Evolutionary conservation across 2,888 invertebrate genomes (phyloP).

Genomic region (Synergus japonicus): DNA sequence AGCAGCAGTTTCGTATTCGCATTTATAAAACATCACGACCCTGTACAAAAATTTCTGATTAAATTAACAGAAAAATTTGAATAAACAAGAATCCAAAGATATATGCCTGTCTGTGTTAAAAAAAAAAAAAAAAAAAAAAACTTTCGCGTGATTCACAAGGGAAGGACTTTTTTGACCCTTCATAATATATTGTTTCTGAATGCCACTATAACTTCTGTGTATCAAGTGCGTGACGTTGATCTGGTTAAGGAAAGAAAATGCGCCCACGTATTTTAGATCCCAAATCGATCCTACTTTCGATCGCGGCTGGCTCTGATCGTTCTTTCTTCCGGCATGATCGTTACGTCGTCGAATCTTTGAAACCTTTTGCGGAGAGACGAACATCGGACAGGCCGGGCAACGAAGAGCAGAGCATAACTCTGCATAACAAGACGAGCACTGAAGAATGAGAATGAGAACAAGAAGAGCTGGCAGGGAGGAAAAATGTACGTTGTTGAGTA

Average conservation of each 20-base stretch:
- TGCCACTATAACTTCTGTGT: no score
- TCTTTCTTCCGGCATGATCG: conserved; percentile 34
- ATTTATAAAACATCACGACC: no score
- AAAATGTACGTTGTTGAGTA: conserved; percentile 40
- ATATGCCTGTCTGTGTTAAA: no score
- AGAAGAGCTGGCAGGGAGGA: conserved; percentile 43
- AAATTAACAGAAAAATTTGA: neutral
- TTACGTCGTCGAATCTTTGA: conserved; percentile 23
- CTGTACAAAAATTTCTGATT: neutral
- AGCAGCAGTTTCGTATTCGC: no score
- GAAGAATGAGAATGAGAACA: conserved; percentile 45
- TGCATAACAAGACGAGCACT: conserved; percentile 36
- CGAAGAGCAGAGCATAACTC: conserved; percentile 5
- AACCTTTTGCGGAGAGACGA: conserved; percentile 37
- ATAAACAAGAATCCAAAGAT: neutral
- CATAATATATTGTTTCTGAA: no score
- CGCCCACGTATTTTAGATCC: conserved; percentile 19
- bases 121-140: no score
- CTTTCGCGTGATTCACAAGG: no score
- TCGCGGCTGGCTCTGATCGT: neutral
- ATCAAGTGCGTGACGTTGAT: neutral
- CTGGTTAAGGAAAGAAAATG: conserved; percentile 31
- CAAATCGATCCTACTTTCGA: conserved; percentile 27
- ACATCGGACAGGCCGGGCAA: conserved; percentile 1
- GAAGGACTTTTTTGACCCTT: no score